phyloP scores from a whole-genome alignment of 2,888 invertebrate species.

The Agrotis ipsilon region DNA sequence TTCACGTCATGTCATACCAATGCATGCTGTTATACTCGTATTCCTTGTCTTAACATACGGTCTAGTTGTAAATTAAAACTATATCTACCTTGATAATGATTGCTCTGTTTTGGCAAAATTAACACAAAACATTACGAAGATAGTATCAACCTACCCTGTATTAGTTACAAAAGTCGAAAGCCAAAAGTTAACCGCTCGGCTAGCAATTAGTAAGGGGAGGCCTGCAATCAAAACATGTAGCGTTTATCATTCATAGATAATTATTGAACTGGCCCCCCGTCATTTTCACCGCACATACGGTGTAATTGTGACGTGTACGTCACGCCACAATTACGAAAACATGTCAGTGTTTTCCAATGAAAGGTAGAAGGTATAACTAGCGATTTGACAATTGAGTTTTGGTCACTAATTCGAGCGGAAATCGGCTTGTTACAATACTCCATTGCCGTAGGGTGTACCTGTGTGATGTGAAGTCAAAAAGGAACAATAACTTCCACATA shows the following conservation, averaged over 20 bases:
- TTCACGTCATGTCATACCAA: too few relatives aligned
- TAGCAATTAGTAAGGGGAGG: slow-evolving; percentile 58
- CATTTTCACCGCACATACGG: slow-evolving; percentile 80
- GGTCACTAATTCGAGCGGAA: slow-evolving; percentile 22
- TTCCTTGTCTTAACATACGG: too few relatives aligned
- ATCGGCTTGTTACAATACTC: not conserved
- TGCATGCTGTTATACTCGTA: too few relatives aligned
- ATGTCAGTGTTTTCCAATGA: slow-evolving; percentile 75
- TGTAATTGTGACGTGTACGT: slow-evolving; percentile 80
- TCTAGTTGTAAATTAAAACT: not conserved
- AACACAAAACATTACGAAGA: not conserved
- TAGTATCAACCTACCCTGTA: slow-evolving; percentile 18
- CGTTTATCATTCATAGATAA: slow-evolving; percentile 76
- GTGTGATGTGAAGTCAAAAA: not conserved
- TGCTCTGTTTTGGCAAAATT: not conserved
- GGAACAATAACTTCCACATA: too few relatives aligned
- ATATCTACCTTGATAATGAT: not conserved
- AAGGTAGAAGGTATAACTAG: slow-evolving; percentile 28
- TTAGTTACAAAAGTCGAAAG: slow-evolving; percentile 57
- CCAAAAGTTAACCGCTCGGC: slow-evolving; percentile 63
- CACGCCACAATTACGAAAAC: slow-evolving; percentile 80
- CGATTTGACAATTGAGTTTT: slow-evolving; percentile 16
- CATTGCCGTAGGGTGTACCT: not conserved
- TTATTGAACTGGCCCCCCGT: slow-evolving; percentile 68
- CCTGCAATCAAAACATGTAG: slow-evolving; percentile 63